Percentiles rank a stretch among this genome's conserved stretches.
Conservation (phyloP, 2,113 vertebrate species). For the Oxyura jamaicensis region DNA sequence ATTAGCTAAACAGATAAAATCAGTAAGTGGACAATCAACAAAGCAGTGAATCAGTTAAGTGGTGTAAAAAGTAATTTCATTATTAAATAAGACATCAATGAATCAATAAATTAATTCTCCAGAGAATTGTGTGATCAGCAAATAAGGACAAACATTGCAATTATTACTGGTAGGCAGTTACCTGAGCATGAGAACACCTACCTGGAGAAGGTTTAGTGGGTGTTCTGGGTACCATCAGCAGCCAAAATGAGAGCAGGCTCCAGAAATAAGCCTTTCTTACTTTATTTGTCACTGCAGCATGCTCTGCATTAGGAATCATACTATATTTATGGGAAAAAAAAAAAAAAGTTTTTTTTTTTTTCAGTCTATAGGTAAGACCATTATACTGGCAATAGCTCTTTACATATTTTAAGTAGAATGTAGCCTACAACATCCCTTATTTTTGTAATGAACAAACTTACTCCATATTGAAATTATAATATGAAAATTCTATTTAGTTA, state of each 20-base stretch:
- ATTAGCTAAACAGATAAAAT: slow-evolving; percentile 50
- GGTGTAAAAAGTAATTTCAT: slow-evolving; percentile 10
- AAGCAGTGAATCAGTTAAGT: neutral
- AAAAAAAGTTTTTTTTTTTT: too few relatives aligned
- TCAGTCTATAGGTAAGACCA: neutral
- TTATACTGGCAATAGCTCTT: neutral
- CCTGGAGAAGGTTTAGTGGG: neutral
- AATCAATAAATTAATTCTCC: slow-evolving; percentile 11
- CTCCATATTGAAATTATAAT: neutral
- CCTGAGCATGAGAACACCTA: neutral
- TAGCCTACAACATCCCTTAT: neutral
- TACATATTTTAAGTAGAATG: neutral
- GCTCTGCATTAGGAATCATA: neutral
- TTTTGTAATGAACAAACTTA: neutral
- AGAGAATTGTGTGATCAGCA: neutral
- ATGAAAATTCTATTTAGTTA: neutral
- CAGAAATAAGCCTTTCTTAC: neutral
- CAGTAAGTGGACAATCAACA: slow-evolving; percentile 6
- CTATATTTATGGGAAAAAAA: neutral
- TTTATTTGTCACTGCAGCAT: neutral
- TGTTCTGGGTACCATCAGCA: neutral
- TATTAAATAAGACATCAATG: slow-evolving; percentile 27
- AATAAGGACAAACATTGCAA: neutral
- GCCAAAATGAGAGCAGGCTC: neutral
- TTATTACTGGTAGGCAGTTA: neutral